Conservation (phyloP, 2,113 vertebrate genomes). For the Brachyistius frenatus region DNA sequence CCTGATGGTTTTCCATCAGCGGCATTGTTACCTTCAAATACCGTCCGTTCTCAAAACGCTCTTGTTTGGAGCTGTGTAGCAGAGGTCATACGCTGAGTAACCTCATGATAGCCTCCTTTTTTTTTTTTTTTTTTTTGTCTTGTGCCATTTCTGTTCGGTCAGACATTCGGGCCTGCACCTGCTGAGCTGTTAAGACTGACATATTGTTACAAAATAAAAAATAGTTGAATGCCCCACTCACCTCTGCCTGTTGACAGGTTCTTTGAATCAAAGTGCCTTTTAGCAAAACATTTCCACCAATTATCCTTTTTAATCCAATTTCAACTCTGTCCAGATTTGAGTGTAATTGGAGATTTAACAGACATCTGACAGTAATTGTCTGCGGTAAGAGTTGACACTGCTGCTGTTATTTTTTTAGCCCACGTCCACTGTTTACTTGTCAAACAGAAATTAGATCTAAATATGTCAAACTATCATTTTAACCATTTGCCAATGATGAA, state of each 20-base stretch:
- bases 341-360: not conserved
- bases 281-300: not conserved
- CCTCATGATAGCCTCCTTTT: constrained; percentile 40
- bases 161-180: constrained; percentile 44
- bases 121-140: constrained; percentile 51
- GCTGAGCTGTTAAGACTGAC: constrained; percentile 48
- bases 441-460: not conserved
- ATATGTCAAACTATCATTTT: not conserved
- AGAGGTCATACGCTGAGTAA: constrained; percentile 28
- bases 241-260: constrained; percentile 30
- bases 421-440: not conserved
- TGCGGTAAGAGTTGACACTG: not conserved
- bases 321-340: not conserved
- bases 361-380: not conserved
- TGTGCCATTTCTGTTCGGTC: constrained; percentile 46
- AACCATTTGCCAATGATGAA: not conserved
- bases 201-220: constrained; percentile 26
- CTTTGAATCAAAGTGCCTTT: constrained; percentile 36
- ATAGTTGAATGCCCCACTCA: constrained; percentile 11
- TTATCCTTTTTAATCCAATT: constrained; percentile 7
- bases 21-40: constrained; percentile 58
- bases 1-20: constrained; percentile 65
- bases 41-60: constrained; percentile 17
- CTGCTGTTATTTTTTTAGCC: not conserved
- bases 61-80: constrained; percentile 29